Percentiles rank a stretch among this genome's conserved stretches.
Evolutionary conservation across 1,140 invertebrate genomes (phyloP).

Genomic region (Drosophila orena): DNA sequence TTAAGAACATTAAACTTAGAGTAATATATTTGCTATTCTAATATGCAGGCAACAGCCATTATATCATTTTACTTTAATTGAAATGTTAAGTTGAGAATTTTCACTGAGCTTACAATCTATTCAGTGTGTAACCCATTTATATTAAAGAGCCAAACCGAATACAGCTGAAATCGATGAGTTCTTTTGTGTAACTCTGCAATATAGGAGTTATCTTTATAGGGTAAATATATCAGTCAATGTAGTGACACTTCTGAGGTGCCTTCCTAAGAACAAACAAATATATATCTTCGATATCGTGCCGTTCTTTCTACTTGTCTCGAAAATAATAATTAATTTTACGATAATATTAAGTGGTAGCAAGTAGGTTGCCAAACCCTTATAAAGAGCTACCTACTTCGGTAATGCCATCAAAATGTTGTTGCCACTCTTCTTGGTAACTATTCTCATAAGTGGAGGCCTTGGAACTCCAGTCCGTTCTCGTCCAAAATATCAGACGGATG

Average conservation of each 20-base stretch:
- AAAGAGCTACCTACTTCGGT: not conserved
- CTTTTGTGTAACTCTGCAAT: not conserved
- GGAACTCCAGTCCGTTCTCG: not conserved
- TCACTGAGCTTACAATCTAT: too few relatives aligned
- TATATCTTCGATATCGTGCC: not conserved
- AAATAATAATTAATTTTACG: too few relatives aligned
- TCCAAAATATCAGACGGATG: slow-evolving; percentile 17
- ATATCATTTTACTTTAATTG: too few relatives aligned
- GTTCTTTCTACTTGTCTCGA: not conserved
- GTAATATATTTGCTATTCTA: too few relatives aligned
- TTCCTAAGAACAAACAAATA: not conserved
- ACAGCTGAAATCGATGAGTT: too few relatives aligned
- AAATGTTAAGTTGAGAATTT: too few relatives aligned
- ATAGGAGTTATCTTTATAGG: not conserved
- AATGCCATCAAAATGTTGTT: slow-evolving; percentile 3
- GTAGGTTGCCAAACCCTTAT: not conserved
- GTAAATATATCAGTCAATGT: not conserved
- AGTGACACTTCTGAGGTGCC: not conserved
- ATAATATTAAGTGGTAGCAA: not conserved
- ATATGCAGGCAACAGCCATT: too few relatives aligned
- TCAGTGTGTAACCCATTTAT: too few relatives aligned
- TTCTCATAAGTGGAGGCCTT: slow-evolving; percentile 1
- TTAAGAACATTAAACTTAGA: too few relatives aligned
- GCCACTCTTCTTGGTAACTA: not conserved
- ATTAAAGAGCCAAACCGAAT: too few relatives aligned